A percentile compares a stretch with the other conserved stretches of the same genome.
Conservation (phyloP, 2,113 vertebrate genomes). For the Calidris pygmaea region DNA sequence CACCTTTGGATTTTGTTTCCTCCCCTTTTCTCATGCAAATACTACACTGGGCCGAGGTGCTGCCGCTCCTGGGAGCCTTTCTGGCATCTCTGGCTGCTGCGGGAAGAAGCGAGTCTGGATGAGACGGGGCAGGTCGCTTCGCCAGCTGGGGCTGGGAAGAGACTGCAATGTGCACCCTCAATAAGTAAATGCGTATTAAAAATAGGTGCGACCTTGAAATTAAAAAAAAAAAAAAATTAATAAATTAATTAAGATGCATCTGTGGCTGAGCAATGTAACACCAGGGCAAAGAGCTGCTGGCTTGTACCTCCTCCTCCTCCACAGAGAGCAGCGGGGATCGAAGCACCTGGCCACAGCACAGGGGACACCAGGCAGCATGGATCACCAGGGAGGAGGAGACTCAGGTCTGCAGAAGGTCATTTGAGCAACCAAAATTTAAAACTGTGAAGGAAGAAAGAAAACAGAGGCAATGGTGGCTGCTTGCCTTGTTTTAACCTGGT, state of each 20-base stretch:
- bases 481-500: neutral
- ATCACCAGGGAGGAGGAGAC: neutral
- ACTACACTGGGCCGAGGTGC: neutral
- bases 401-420: neutral
- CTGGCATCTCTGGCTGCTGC: neutral
- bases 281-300: neutral
- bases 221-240: neutral
- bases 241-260: neutral
- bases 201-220: neutral
- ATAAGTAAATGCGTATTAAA: neutral
- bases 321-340: fast-evolving
- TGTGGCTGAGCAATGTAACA: neutral
- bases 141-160: neutral
- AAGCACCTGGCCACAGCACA: neutral
- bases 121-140: neutral
- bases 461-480: neutral
- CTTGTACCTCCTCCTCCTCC: neutral
- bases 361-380: neutral
- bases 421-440: neutral
- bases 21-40: neutral
- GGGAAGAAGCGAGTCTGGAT: neutral
- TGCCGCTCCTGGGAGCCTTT: neutral
- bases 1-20: neutral
- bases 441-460: neutral
- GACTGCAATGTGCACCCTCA: neutral